Evolutionary conservation across 1,140 invertebrate species (phyloP).

Genomic region (Micrasema longulum): DNA sequence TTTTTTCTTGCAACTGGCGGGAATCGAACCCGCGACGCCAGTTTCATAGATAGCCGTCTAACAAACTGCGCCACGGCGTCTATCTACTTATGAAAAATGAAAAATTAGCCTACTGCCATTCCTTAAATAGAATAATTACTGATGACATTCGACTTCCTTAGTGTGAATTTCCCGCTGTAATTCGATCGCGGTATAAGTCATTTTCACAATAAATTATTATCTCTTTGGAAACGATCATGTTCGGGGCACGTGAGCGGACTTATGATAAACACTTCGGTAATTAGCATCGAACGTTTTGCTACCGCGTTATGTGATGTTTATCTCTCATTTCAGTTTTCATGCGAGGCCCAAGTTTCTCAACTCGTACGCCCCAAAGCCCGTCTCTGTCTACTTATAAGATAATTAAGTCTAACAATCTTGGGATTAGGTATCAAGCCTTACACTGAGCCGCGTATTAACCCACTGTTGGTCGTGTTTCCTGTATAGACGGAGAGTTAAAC

Average conservation of each 20-base stretch:
- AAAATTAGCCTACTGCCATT: too few species aligned
- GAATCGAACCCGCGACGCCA: too few species aligned
- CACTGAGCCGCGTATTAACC: slow-evolving; percentile 35
- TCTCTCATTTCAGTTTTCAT: slow-evolving; percentile 39
- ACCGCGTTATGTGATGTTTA: slow-evolving; percentile 48
- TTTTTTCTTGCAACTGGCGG: too few species aligned
- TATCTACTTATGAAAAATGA: too few species aligned
- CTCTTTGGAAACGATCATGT: neutral
- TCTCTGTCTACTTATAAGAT: slow-evolving; percentile 51
- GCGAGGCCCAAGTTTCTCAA: slow-evolving; percentile 6
- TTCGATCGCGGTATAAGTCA: too few species aligned
- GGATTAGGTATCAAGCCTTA: slow-evolving; percentile 48
- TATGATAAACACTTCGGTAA: slow-evolving; percentile 47
- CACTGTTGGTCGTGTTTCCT: slow-evolving; percentile 32
- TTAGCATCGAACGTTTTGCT: slow-evolving; percentile 46
- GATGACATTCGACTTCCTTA: too few species aligned
- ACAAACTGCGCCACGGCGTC: too few species aligned
- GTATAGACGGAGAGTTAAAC: slow-evolving; percentile 41
- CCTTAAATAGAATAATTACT: too few species aligned
- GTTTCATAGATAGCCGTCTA: too few species aligned
- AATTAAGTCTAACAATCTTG: slow-evolving; percentile 54
- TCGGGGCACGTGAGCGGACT: slow-evolving; percentile 45
- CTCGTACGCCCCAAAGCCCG: slow-evolving; percentile 34
- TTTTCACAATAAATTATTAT: too few species aligned
- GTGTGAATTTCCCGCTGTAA: too few species aligned